Evolutionary conservation across 2,797 vertebrate genomes (phyloP).

Genomic region (Clamator glandarius): DNA sequence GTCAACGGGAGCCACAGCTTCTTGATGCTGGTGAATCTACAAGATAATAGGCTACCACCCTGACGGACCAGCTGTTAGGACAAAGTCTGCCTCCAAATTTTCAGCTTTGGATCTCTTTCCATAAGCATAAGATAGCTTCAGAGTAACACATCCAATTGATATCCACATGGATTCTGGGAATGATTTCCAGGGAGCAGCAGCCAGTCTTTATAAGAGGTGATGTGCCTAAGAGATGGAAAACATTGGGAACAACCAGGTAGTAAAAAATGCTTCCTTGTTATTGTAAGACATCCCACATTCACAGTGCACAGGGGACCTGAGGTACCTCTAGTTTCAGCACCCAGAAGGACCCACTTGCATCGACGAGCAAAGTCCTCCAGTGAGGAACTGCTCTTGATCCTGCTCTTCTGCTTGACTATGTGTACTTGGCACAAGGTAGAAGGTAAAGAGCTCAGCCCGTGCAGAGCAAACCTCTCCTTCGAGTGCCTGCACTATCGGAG

Average conservation of each 20-base stretch:
- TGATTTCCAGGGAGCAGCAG: neutral
- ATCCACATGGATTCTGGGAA: neutral
- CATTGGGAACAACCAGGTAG: neutral
- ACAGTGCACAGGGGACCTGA: fast-evolving
- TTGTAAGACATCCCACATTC: neutral
- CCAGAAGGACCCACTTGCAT: neutral
- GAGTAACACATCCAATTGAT: neutral
- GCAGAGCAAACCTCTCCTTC: neutral
- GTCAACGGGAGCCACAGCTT: no score
- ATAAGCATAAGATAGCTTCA: neutral
- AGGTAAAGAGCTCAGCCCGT: neutral
- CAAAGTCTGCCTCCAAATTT: neutral
- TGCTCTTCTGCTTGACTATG: neutral
- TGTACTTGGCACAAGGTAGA: neutral
- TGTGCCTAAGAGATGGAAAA: neutral
- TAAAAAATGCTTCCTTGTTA: neutral
- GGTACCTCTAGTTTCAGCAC: neutral
- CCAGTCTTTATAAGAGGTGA: neutral
- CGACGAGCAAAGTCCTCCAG: neutral
- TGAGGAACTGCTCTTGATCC: neutral
- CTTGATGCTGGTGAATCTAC: neutral
- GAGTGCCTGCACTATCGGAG: fast-evolving
- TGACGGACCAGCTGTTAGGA: neutral
- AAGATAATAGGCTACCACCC: neutral
- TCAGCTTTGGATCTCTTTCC: neutral